phyloP scores from a whole-genome alignment of 2,113 vertebrate species.

The Semicossyphus pulcher region DNA sequence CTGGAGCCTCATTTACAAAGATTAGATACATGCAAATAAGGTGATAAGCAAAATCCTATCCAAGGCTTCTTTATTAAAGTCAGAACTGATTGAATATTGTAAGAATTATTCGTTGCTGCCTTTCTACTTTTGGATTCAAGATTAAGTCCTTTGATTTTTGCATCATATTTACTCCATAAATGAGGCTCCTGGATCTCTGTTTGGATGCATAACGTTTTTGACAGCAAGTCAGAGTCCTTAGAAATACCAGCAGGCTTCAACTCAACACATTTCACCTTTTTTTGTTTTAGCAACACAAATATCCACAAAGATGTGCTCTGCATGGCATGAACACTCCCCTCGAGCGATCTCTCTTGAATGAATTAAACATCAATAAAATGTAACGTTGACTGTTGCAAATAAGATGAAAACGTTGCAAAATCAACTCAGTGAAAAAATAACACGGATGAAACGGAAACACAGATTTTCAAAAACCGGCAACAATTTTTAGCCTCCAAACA shows the following conservation, averaged over 20 bases:
- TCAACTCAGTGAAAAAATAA: constrained; percentile 4
- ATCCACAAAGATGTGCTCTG: not conserved
- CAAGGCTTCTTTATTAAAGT: not conserved
- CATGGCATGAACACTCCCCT: not conserved
- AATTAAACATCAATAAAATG: constrained; percentile 31
- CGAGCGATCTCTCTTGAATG: not conserved
- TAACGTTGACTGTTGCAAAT: not conserved
- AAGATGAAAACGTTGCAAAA: constrained; percentile 10
- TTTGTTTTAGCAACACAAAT: constrained; percentile 14
- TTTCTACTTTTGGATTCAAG: not conserved
- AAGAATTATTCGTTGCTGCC: not conserved
- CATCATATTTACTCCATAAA: constrained; percentile 16
- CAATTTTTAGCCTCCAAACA: not conserved
- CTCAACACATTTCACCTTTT: not conserved
- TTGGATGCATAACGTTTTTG: constrained; percentile 4
- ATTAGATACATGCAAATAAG: not conserved
- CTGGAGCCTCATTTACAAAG: constrained; percentile 33
- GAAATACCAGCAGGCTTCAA: not conserved
- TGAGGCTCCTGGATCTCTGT: constrained; percentile 38
- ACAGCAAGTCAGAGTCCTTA: not conserved
- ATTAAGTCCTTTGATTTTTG: not conserved
- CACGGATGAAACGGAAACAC: constrained; percentile 9
- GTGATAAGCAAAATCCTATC: not conserved
- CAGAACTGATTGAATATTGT: not conserved
- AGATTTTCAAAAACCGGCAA: constrained; percentile 25